A percentile compares a stretch with the other conserved stretches of the same genome.
phyloP scores from a whole-genome alignment of 2,797 vertebrate species.

The Poecilia picta region DNA sequence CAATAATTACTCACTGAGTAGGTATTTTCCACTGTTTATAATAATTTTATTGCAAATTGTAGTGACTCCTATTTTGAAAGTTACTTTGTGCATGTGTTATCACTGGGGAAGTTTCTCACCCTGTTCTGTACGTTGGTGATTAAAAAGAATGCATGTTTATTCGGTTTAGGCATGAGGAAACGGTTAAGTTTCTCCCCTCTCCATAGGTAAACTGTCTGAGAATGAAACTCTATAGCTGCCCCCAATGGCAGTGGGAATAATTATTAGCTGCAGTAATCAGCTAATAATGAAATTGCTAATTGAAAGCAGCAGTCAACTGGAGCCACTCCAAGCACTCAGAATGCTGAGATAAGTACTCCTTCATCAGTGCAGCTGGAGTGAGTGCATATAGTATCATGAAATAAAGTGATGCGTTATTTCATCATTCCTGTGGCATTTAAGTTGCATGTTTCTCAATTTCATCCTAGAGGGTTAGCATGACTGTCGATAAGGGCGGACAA shows the following conservation, averaged over 20 bases:
- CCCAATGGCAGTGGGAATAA: background rate
- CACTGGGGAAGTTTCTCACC: background rate
- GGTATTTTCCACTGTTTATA: slow-evolving; percentile 16
- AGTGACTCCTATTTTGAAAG: slow-evolving; percentile 1
- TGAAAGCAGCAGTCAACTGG: background rate
- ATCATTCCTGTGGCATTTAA: background rate
- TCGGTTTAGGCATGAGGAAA: background rate
- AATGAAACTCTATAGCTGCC: background rate
- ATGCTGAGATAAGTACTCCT: background rate
- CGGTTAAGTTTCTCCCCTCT: too few species aligned
- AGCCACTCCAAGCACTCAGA: background rate
- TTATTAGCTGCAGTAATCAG: background rate
- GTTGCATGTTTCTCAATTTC: background rate
- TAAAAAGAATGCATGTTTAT: background rate
- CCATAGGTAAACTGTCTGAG: background rate
- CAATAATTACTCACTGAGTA: background rate
- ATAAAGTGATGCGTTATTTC: background rate
- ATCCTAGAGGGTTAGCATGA: background rate
- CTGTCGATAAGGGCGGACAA: too few species aligned
- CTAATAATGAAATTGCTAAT: too few species aligned
- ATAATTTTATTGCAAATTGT: slow-evolving; percentile 5
- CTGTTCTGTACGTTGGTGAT: background rate
- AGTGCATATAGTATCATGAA: background rate
- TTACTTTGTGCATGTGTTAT: background rate
- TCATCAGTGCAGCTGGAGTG: background rate